Evolutionary conservation across 2,797 vertebrate genomes (phyloP).

Genomic region (Microtus obscurus): DNA sequence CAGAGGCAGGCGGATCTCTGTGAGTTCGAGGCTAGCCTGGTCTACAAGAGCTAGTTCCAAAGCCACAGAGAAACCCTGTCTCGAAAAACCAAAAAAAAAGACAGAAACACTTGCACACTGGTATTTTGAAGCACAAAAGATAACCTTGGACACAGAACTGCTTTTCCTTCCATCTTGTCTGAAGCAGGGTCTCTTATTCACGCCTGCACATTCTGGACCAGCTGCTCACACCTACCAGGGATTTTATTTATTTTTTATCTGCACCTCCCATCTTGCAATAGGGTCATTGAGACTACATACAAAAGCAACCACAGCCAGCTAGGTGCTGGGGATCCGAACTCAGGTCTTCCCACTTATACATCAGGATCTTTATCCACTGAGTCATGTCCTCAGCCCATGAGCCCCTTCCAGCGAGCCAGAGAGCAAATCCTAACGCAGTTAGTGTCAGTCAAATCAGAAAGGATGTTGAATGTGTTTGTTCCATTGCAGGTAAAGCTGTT

Average conservation of each 20-base stretch:
- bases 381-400: neutral
- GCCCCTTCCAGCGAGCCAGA: neutral
- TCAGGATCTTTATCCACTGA: neutral
- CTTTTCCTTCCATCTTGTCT: neutral
- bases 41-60: too few relatives aligned
- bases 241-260: neutral
- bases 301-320: neutral
- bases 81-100: too few relatives aligned
- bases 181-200: neutral
- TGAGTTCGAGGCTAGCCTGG: too few relatives aligned
- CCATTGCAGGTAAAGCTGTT: neutral
- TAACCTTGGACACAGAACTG: too few relatives aligned
- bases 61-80: too few relatives aligned
- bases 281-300: too few relatives aligned
- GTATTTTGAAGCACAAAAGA: neutral
- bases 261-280: neutral
- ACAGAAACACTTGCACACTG: neutral
- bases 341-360: neutral
- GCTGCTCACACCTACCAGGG: neutral
- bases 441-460: slow-evolving; percentile 25
- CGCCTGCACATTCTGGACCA: neutral
- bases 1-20: too few relatives aligned
- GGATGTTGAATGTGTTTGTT: neutral
- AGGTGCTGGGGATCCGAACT: neutral
- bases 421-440: neutral